A percentile compares a stretch with the other conserved stretches of the same genome.
Evolutionary conservation across 1,140 invertebrate genomes (phyloP).

Genomic region (Platyura marginata): DNA sequence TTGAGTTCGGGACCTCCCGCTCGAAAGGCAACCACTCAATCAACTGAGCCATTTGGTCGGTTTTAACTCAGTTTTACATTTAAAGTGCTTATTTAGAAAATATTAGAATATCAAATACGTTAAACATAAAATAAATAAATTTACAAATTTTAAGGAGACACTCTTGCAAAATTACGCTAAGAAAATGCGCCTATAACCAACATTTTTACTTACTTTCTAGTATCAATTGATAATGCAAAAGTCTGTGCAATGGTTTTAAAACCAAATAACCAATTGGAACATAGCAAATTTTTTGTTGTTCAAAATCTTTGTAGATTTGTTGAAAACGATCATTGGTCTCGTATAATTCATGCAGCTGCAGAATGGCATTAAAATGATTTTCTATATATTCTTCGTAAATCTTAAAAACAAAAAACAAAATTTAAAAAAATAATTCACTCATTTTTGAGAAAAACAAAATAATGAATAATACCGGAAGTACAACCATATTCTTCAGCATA

Average conservation of each 20-base stretch:
- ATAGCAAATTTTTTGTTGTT: constrained; percentile 68
- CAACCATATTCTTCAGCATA: constrained; percentile 38
- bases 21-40: too few species aligned
- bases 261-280: constrained; percentile 73
- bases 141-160: background rate
- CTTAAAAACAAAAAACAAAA: constrained; percentile 26
- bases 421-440: background rate
- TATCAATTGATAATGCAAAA: constrained; percentile 71
- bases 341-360: constrained; percentile 53
- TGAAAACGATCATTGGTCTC: constrained; percentile 56
- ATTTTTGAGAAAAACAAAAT: background rate
- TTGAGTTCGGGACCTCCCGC: too few species aligned
- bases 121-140: background rate
- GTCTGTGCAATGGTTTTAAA: constrained; percentile 72
- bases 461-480: constrained; percentile 29
- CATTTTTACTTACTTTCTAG: constrained; percentile 60
- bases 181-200: background rate
- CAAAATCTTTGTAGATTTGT: constrained; percentile 65
- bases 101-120: too few species aligned
- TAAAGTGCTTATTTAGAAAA: too few species aligned
- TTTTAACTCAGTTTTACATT: too few species aligned
- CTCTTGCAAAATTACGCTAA: too few species aligned
- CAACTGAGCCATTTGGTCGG: too few species aligned
- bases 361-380: constrained; percentile 51
- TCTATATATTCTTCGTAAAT: constrained; percentile 69